Conservation (phyloP, 2,797 vertebrate genomes). For the Chaunax sp. region DNA sequence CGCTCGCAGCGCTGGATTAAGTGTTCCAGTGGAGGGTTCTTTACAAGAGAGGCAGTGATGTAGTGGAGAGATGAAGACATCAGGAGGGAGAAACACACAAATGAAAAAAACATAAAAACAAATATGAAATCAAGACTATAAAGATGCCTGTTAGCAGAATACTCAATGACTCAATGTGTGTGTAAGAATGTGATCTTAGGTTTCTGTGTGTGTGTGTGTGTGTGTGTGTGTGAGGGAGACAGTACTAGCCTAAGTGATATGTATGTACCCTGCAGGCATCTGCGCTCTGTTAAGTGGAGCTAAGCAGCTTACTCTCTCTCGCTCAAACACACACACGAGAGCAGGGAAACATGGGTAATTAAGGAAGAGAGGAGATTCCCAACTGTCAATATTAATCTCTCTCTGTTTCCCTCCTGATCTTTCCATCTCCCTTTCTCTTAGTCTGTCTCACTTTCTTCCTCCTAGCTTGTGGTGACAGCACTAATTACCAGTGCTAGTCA, state of each 20-base stretch:
- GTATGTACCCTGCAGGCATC: slow-evolving; percentile 80
- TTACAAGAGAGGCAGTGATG: slow-evolving; percentile 39
- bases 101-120: slow-evolving; percentile 23
- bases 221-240: slow-evolving; percentile 27
- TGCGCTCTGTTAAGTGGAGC: slow-evolving; percentile 78
- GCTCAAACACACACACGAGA: slow-evolving; percentile 69
- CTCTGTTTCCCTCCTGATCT: slow-evolving; percentile 42
- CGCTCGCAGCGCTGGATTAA: slow-evolving; percentile 63
- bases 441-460: slow-evolving; percentile 33
- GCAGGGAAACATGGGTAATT: slow-evolving; percentile 80
- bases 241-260: slow-evolving; percentile 74
- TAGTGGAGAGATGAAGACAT: slow-evolving; percentile 11
- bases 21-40: slow-evolving; percentile 67
- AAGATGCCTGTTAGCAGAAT: slow-evolving; percentile 43
- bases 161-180: slow-evolving; percentile 27
- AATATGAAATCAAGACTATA: slow-evolving; percentile 33
- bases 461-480: slow-evolving; percentile 39
- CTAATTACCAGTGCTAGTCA: slow-evolving; percentile 48
- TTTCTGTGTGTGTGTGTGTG: slow-evolving; percentile 37
- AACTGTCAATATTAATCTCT: slow-evolving; percentile 80
- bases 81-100: slow-evolving; percentile 32
- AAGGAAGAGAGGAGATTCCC: slow-evolving; percentile 80
- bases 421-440: slow-evolving; percentile 14
- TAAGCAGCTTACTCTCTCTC: slow-evolving; percentile 78
- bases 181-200: slow-evolving; percentile 39